Evolutionary conservation across 2,888 invertebrate genomes (phyloP), one percentile per base, ranked within the genome.

Genomic region (Neria commutata): DNA sequence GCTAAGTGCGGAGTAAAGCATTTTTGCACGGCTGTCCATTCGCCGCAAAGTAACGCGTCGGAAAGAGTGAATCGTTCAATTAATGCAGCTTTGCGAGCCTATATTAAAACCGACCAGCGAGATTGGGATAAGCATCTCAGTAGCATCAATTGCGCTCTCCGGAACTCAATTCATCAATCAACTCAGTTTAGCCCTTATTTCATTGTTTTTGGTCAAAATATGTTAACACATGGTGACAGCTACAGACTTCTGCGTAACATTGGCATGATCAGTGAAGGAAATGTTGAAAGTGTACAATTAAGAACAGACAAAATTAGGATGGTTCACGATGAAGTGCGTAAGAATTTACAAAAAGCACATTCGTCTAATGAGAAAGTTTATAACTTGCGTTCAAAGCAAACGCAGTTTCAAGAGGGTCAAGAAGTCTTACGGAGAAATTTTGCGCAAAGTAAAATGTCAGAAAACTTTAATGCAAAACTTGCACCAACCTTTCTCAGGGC

Each of bases 161-260:
- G 50, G 1, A 50, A 34, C 14, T 1, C 10, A 2, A 2, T 50
- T 2, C 50, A 50, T n/a, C 48, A 48, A 25, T 25, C 48, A 1
- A 48, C 17, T 4, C n/a, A 26, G 10, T 5, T 10, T 1, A 8
- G 2, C 1, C 48, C 48, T n/a, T 48, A 25, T 48, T 25, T 10
- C n/a, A 17, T 48, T 8, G 25, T 48, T 4, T 48, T 48, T 48
- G 48, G 48, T 3, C 48, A 48, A n/a, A 10, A 48, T 23, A 48
- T 48, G 48, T 3, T 48, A n/a, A 25, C 48, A 19, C 48, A 48
- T 25, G 48, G 26, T 3, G 16, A 14, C 19, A 2, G 40, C 16
- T 52, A 52, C 10, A 3, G 1, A 16, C 37, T 52, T 23, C 24
- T 52, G 14, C 14, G 14, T 21, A 34, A 21, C 14, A 11, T 47